Evolutionary conservation across 2,113 vertebrate species (phyloP).

Genomic region (Petrocephalus zakoni): DNA sequence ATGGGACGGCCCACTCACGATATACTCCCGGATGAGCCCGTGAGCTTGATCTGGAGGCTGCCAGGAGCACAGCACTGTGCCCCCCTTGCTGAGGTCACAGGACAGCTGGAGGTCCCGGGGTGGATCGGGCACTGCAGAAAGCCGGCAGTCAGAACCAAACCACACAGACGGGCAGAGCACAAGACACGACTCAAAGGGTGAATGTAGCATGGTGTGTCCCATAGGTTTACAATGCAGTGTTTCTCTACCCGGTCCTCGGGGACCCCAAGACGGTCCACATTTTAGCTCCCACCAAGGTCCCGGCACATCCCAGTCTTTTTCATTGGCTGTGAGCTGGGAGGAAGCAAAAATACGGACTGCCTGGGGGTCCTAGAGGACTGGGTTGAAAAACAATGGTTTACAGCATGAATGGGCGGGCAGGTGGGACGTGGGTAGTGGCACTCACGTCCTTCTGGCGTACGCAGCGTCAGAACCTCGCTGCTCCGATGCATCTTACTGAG

Average conservation of each 20-base stretch:
- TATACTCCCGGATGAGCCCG: constrained; percentile 85
- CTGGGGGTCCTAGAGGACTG: not conserved
- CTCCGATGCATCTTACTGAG: constrained; percentile 79
- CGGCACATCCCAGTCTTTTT: not conserved
- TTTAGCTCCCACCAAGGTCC: not conserved
- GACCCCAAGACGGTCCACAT: not conserved
- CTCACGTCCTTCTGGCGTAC: constrained; percentile 90
- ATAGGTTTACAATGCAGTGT: not conserved
- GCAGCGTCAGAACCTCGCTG: constrained; percentile 79
- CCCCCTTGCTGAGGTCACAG: constrained; percentile 67
- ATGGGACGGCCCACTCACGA: constrained; percentile 65
- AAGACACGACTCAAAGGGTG: not conserved
- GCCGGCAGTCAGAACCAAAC: constrained; percentile 23
- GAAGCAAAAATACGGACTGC: not conserved
- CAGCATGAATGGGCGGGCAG: not conserved
- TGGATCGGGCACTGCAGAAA: constrained; percentile 75
- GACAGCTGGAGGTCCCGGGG: constrained; percentile 80
- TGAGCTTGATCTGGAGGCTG: constrained; percentile 69
- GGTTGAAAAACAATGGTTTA: not conserved
- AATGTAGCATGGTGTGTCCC: not conserved
- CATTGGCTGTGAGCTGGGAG: not conserved
- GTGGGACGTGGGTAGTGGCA: constrained; percentile 20
- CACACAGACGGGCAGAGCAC: constrained; percentile 12
- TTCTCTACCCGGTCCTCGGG: not conserved
- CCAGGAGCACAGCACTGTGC: constrained; percentile 73